phyloP scores from a whole-genome alignment of 2,888 invertebrate species.

The Philonicus albiceps region DNA sequence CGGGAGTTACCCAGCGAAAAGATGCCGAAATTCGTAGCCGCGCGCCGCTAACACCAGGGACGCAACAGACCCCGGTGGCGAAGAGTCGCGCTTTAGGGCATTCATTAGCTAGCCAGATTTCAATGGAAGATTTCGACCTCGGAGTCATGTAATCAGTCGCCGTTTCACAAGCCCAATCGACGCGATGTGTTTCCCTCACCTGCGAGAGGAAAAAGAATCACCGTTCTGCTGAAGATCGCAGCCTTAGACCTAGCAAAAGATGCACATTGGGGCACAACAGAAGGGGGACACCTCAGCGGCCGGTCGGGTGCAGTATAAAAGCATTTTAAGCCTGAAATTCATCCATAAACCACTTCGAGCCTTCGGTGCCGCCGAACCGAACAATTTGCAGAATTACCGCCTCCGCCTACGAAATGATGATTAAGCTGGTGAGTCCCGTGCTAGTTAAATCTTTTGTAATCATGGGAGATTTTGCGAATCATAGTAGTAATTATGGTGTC shows the following conservation, averaged over 20 bases:
- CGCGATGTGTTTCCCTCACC: not conserved
- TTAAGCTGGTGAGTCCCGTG: conserved; percentile 43
- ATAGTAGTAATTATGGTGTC: not conserved
- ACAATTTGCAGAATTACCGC: not conserved
- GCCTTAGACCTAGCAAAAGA: not conserved
- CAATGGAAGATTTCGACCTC: conserved; percentile 35
- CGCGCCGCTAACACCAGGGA: not conserved
- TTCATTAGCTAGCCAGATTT: conserved; percentile 15
- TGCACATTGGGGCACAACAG: not conserved
- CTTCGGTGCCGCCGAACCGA: not conserved
- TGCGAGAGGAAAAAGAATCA: not conserved
- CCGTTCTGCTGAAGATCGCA: conserved; percentile 1
- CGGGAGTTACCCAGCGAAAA: not conserved
- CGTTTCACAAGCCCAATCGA: conserved; percentile 25
- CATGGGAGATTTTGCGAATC: not conserved
- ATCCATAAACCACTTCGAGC: conserved; percentile 8
- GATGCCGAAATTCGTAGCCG: conserved; percentile 13
- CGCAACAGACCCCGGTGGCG: not conserved
- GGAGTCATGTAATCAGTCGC: conserved; percentile 13
- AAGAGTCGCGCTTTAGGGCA: conserved; percentile 5
- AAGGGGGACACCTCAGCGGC: conserved; percentile 9
- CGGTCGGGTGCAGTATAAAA: conserved; percentile 25
- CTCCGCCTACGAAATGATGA: conserved; percentile 30
- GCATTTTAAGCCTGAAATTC: conserved; percentile 1
- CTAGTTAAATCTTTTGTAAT: not conserved